Percentiles rank a stretch among this genome's conserved stretches.
Conservation (phyloP, 2,888 invertebrate genomes). For the Sisyra nigra region DNA sequence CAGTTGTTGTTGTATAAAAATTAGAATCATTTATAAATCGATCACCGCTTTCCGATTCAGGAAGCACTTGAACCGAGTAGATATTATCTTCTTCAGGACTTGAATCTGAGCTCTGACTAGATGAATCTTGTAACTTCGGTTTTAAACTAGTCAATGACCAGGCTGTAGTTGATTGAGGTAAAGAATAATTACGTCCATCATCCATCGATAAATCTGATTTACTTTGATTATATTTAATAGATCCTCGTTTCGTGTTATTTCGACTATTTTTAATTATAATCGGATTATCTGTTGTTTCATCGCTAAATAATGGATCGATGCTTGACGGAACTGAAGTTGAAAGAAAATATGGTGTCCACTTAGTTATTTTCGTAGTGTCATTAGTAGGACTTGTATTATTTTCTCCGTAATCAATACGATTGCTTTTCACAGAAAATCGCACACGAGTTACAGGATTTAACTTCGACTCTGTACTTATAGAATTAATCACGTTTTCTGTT, state of each 20-base stretch:
- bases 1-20: neutral
- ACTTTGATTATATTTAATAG: conserved; percentile 28
- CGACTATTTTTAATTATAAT: conserved; percentile 25
- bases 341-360: conserved; percentile 14
- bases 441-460: no score
- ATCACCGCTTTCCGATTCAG: no score
- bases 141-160: conserved; percentile 35
- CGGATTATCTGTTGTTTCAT: conserved; percentile 25
- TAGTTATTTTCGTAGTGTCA: neutral
- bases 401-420: no score
- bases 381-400: no score
- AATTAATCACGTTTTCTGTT: no score
- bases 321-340: conserved; percentile 32
- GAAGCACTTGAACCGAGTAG: no score
- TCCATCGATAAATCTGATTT: conserved; percentile 3
- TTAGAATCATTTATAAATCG: neutral
- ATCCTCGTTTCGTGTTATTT: conserved; percentile 33
- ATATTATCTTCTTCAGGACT: no score
- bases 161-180: conserved; percentile 33
- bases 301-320: conserved; percentile 32
- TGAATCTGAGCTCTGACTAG: no score
- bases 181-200: conserved; percentile 19
- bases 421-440: no score
- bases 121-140: no score
- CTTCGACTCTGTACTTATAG: no score